Evolutionary conservation across 2,113 vertebrate genomes (phyloP), one percentile per base, ranked within the genome.

Genomic region (Pagrus major): DNA sequence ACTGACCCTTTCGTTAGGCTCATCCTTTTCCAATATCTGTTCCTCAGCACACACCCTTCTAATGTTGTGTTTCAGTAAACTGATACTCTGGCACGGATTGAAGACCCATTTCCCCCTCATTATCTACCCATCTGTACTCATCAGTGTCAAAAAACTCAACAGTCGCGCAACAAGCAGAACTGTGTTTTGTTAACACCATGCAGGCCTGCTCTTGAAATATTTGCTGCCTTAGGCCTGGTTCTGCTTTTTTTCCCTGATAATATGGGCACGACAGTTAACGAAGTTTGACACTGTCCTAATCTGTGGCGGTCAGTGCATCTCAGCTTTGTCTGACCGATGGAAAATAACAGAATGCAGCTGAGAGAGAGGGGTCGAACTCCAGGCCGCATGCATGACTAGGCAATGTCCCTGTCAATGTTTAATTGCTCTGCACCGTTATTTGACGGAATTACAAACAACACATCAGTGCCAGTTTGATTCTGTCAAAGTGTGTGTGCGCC

Each of bases 331-430:
- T 68, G n/a, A n/a, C n/a, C 10, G 3, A 12, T 79, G 71, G 88
- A 78, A 84, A 86, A 70, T 71, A 78, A 88, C 82, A 84, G 78
- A 78, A 61, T 58, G 60, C 55, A 41, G 35, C 55, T 49, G 59
- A 79, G 68, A 76, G 78, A 67, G 63, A 63, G 65, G 21, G 56
- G 76, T 80, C 52, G 25, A 82, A 86, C 63, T 84, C 39, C 20
- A 69, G 76, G 88, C 68, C 20, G 21, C 78, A 92, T 83, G 86
- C 87, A 80, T 90, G 85, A 91, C 87, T 88, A 79, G 79, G 81
- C 89, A 92, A 90, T 90, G 85, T 84, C 64, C 67, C 72, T 35
- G 33, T 76, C 80, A n/a, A 76, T 84, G 71, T 93, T 90, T 89
- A 89, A 91, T 90, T 89, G 84, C 80, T 71, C 58, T 66, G 39